phyloP scores from a whole-genome alignment of 2,113 vertebrate genomes.

The Scartelaos histophorus region DNA sequence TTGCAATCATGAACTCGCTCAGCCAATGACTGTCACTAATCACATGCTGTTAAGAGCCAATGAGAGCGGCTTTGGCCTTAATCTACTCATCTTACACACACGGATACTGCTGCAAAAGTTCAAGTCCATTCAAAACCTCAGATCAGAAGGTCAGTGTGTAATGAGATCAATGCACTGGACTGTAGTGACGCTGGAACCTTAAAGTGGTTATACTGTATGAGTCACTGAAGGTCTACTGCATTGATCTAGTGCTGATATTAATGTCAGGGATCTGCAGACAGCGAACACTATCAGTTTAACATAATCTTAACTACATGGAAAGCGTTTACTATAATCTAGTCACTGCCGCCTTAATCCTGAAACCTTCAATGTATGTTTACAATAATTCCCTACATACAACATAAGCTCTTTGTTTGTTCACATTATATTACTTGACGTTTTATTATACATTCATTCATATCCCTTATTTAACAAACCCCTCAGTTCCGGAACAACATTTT shows the following conservation, averaged over 20 bases:
- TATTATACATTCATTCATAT: no score
- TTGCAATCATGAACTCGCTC: conserved; percentile 45
- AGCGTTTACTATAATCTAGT: neutral
- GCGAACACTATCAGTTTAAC: neutral
- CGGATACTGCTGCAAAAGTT: neutral
- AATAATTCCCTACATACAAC: no score
- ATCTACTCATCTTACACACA: conserved; percentile 5
- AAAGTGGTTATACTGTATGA: neutral
- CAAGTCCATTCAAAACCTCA: neutral
- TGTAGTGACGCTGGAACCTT: neutral
- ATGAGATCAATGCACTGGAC: conserved; percentile 1
- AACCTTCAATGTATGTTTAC: neutral
- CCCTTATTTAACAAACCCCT: no score
- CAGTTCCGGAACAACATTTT: no score
- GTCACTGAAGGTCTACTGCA: neutral
- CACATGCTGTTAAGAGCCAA: conserved; percentile 10
- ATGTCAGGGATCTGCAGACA: neutral
- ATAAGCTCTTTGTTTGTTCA: no score
- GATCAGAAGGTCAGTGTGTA: neutral
- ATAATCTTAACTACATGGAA: neutral
- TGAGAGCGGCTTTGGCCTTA: conserved; percentile 1
- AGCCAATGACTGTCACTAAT: conserved; percentile 30
- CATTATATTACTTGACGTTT: no score
- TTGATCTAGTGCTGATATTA: neutral
- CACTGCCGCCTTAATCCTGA: neutral